These are phyloP conservation scores for Tyrophagus putrescentiae DNA, from an alignment of 1,140 invertebrate species.

Conservation along the genomic window DNA sequence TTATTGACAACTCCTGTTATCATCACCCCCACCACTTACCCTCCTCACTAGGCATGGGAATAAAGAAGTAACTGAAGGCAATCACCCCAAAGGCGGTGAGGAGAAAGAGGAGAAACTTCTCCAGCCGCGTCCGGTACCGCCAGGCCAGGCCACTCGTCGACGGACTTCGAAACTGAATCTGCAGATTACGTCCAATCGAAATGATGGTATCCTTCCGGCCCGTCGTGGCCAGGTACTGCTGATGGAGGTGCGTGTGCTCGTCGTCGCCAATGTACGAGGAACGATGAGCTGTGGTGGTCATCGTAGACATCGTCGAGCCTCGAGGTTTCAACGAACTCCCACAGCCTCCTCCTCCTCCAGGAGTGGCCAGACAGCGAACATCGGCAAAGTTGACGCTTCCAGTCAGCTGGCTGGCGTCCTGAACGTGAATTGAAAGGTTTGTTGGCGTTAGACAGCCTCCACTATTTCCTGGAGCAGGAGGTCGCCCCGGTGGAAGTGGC, in stretches of 20 bases:
- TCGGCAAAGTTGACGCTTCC: not conserved
- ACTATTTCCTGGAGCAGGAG: not conserved
- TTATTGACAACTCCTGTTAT: too few species aligned
- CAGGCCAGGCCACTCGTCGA: slow-evolving; percentile 11
- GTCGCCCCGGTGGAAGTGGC: not conserved
- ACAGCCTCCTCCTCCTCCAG: too few species aligned
- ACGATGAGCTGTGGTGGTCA: slow-evolving; percentile 16
- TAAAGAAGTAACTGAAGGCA: not conserved
- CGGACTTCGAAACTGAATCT: slow-evolving; percentile 20
- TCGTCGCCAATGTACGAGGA: slow-evolving; percentile 18
- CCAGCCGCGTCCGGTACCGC: not conserved
- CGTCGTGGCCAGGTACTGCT: slow-evolving; percentile 14
- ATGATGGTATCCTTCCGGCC: slow-evolving; percentile 19
- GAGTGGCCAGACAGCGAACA: not conserved
- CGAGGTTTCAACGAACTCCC: slow-evolving; percentile 8
- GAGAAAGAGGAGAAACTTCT: slow-evolving; percentile 7
- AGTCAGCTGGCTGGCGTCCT: not conserved
- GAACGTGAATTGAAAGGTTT: not conserved
- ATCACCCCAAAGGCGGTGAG: not conserved
- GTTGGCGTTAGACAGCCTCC: not conserved
- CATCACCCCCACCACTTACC: slow-evolving; percentile 9
- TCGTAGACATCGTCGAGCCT: slow-evolving; percentile 8
- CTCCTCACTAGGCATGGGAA: slow-evolving; percentile 1
- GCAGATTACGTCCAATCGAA: slow-evolving; percentile 17
- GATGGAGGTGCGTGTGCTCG: slow-evolving; percentile 11